phyloP scores from a whole-genome alignment of 2,797 vertebrate genomes.

The Ataeniobius toweri region DNA sequence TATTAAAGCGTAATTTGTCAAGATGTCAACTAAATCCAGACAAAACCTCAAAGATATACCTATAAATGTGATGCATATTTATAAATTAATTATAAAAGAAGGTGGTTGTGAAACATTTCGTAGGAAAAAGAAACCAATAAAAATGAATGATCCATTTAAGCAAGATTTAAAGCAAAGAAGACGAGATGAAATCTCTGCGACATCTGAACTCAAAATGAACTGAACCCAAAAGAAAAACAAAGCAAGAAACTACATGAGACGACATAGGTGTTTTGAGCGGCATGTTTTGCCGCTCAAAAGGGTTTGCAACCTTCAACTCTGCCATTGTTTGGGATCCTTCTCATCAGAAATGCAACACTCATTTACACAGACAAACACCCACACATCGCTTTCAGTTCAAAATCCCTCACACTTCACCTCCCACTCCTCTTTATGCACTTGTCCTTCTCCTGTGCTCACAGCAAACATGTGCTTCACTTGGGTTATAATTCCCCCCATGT shows the following conservation, averaged over 20 bases:
- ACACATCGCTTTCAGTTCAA: conserved; percentile 59
- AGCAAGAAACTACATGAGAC: conserved; percentile 24
- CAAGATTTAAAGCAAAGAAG: neutral
- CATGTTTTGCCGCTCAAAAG: conserved; percentile 52
- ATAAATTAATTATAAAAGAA: neutral
- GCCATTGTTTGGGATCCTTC: conserved; percentile 56
- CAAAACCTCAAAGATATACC: neutral
- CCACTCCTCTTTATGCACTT: conserved; percentile 66
- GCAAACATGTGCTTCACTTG: conserved; percentile 40
- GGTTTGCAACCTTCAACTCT: conserved; percentile 65
- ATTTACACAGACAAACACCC: conserved; percentile 52
- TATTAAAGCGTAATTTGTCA: neutral
- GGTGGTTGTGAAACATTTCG: conserved; percentile 1
- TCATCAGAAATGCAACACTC: conserved; percentile 66
- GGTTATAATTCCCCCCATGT: conserved; percentile 23
- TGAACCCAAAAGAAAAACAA: conserved; percentile 41
- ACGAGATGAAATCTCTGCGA: neutral
- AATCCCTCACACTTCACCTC: conserved; percentile 39
- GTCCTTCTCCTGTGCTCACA: conserved; percentile 66
- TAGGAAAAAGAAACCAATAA: neutral
- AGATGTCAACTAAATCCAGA: neutral
- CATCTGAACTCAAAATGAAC: conserved; percentile 19
- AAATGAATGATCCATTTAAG: conserved; percentile 6
- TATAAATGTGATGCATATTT: neutral
- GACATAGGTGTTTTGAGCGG: conserved; percentile 37